These are phyloP conservation scores for Myopa tessellatipennis DNA, from an alignment of 2,888 invertebrate genomes.

Conservation along the genomic window DNA sequence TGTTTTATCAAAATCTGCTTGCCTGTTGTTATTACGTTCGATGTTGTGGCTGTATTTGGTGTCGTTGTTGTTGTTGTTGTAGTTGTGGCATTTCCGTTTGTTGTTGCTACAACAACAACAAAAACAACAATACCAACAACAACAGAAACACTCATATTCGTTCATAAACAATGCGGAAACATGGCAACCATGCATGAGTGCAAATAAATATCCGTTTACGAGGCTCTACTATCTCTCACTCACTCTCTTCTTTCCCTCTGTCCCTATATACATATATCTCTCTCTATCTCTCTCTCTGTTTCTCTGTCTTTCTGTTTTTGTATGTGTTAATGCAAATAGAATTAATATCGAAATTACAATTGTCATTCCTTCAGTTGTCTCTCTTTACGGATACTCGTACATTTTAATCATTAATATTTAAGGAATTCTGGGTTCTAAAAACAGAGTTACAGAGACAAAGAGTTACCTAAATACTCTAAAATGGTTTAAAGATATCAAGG, in stretches of 20 bases:
- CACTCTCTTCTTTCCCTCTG: no score
- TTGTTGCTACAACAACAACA: not conserved
- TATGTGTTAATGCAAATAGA: not conserved
- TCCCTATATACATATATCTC: no score
- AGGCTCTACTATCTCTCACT: not conserved
- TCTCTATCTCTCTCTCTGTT: no score
- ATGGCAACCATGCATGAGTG: constrained; percentile 22
- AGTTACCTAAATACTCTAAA: no score
- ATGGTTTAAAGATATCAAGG: no score
- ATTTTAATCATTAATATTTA: no score
- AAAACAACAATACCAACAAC: no score
- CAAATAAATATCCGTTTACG: constrained; percentile 28
- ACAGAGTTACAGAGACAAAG: no score
- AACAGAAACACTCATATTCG: not conserved
- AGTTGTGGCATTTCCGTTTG: not conserved
- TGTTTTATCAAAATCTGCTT: constrained; percentile 20
- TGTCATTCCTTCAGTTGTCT: no score
- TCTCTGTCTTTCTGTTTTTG: constrained; percentile 14
- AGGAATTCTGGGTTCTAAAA: no score
- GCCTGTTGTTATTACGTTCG: not conserved
- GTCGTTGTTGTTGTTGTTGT: constrained; percentile 3
- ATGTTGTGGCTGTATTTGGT: constrained; percentile 1
- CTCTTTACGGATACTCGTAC: no score
- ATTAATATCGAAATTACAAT: no score
- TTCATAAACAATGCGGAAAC: constrained; percentile 31